phyloP scores from a whole-genome alignment of 2,113 vertebrate genomes.

The Orcinus orca region DNA sequence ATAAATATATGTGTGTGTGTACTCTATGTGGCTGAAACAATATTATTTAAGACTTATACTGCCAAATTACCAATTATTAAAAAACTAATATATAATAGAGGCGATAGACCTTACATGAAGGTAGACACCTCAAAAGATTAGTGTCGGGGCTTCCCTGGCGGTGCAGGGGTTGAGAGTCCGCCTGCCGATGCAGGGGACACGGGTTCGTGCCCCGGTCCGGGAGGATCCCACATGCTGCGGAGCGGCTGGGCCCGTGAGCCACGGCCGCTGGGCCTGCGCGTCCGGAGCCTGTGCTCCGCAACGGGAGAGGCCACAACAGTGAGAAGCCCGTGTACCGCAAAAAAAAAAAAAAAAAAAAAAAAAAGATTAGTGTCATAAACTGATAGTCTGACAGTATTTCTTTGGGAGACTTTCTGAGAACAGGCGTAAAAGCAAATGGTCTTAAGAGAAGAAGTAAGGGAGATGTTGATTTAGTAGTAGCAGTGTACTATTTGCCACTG shows the following conservation, averaged over 20 bases:
- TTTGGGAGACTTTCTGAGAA: neutral
- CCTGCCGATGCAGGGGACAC: no score
- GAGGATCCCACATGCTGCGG: no score
- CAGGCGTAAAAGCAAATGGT: neutral
- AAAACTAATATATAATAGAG: neutral
- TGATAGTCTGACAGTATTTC: neutral
- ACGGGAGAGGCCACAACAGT: no score
- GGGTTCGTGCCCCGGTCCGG: no score
- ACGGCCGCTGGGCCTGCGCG: no score
- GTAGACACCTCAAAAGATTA: neutral
- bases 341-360: no score
- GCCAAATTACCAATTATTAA: neutral
- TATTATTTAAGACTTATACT: neutral
- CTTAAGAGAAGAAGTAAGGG: neutral
- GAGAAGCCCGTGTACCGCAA: no score
- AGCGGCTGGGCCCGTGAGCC: no score
- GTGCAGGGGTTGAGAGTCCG: no score
- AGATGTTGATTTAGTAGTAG: neutral
- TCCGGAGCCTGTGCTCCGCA: no score
- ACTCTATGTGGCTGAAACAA: neutral
- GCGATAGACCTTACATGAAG: neutral
- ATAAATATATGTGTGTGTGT: neutral
- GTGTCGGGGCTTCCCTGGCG: neutral
- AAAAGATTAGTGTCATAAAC: neutral
- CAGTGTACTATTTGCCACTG: neutral